These are phyloP conservation scores for Pachymerium ferrugineum DNA, from an alignment of 2,888 invertebrate species.

Conservation along the genomic window DNA sequence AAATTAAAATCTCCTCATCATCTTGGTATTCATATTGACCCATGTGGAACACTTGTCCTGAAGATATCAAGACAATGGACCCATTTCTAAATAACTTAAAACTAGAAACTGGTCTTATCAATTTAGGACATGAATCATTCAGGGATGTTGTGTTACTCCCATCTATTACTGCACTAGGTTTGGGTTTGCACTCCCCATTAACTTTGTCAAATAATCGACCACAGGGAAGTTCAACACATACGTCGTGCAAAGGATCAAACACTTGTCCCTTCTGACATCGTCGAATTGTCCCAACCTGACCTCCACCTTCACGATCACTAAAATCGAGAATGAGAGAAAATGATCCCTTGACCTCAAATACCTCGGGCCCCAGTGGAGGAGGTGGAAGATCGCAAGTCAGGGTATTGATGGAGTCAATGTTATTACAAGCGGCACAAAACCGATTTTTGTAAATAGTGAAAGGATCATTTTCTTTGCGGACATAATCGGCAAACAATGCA, in stretches of 20 bases:
- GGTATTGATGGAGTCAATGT: background rate
- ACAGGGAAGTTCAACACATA: background rate
- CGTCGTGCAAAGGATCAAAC: background rate
- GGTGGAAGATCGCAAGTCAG: background rate
- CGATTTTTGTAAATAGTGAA: constrained; percentile 47
- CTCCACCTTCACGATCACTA: background rate
- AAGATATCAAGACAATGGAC: background rate
- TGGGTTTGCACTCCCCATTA: background rate
- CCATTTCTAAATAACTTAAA: background rate
- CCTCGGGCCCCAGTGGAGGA: background rate
- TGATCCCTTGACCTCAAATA: background rate
- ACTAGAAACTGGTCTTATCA: background rate
- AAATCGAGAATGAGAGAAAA: constrained; percentile 5
- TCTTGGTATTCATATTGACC: background rate
- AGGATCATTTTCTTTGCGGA: background rate
- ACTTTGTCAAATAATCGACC: background rate
- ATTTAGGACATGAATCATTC: background rate
- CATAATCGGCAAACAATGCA: background rate
- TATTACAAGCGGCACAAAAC: constrained; percentile 52
- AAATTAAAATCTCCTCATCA: background rate
- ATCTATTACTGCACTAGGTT: background rate
- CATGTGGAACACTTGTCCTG: background rate
- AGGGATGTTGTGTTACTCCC: background rate
- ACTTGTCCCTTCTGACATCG: background rate
- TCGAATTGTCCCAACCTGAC: background rate